These are phyloP conservation scores for Acipenser ruthenus DNA, from an alignment of 2,797 vertebrate species.

Conservation along the genomic window DNA sequence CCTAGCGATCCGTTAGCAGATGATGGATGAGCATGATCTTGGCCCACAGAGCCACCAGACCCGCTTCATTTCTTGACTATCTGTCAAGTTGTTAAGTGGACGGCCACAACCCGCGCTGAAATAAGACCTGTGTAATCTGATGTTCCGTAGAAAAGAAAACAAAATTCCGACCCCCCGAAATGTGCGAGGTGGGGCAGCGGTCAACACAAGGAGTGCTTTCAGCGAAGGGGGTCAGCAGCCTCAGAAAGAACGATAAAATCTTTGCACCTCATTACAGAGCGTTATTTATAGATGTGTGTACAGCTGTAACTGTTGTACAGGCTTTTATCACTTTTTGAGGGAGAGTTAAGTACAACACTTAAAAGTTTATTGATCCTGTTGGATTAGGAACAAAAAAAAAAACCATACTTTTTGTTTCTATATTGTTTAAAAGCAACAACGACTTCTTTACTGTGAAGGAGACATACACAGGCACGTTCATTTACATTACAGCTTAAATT, in stretches of 20 bases:
- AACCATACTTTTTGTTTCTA: conserved; percentile 39
- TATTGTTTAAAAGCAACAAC: too few relatives aligned
- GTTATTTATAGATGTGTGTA: conserved; percentile 36
- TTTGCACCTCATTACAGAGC: conserved; percentile 52
- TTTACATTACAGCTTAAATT: too few relatives aligned
- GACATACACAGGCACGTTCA: too few relatives aligned
- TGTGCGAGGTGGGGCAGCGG: conserved; percentile 48
- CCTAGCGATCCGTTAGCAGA: conserved; percentile 75
- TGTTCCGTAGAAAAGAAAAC: conserved; percentile 74
- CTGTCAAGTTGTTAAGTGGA: conserved; percentile 88
- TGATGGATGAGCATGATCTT: conserved; percentile 78
- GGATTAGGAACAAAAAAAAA: conserved; percentile 16
- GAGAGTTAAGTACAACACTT: background rate
- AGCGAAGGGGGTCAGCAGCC: conserved; percentile 19
- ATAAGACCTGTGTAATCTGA: conserved; percentile 84
- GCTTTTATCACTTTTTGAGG: conserved; percentile 7
- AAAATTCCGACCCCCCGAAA: conserved; percentile 51
- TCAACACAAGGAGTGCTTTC: conserved; percentile 36
- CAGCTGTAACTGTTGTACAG: conserved; percentile 37
- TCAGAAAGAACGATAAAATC: conserved; percentile 56
- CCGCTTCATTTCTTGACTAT: conserved; percentile 64
- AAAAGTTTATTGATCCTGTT: background rate
- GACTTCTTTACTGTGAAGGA: too few relatives aligned
- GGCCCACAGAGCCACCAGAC: conserved; percentile 50
- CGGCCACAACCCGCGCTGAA: conserved; percentile 76